Base-by-base conservation (phyloP, 1,140 invertebrate genomes). In the Acromyrmex charruanus region DNA sequence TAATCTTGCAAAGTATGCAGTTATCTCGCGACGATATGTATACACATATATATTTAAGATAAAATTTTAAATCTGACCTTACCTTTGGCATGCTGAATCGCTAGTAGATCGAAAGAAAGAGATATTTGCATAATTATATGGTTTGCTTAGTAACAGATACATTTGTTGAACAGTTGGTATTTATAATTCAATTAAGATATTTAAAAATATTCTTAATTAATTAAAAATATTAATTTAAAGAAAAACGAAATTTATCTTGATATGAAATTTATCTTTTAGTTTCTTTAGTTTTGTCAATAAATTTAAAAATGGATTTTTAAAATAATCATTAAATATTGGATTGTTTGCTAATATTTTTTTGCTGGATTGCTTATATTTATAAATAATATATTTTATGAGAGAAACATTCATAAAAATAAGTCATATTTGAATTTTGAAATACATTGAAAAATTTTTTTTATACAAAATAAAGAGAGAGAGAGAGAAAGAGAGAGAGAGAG, bases 1-100 rank as follows among this genome's bases (percentile, higher is more conserved):
- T 91, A 90, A 88, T 90, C 39, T 88, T 39, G 28, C 39, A 71
- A 51, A 35, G 25, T 53, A 51, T 61, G 16, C 68, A 77, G 3
- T 58, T 39, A 44, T 7, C 31, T 58, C 7, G 16, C 35, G 7
- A 75, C n/a, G 28, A 53, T 35, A 53, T 2, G 18, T 3, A 53
- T 51, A 55, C 16, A 49, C 9, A 16, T 49, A 63, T 1, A 35
- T 18, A 63, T n/a, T 21, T 44, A 61, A 79, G 21, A 14, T 10
- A 39, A n/a, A 77, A 63, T 77, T 65, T 66, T 12, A 77, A 16
- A 79, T 51, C 58, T 66, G 61, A 79, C 21, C 74, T 65, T 79
- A 79, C 18, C 61, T 77, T 85, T 25, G 66, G 68, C 39, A 82
- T 7, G 80, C 51, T 63, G 28, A 55, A 69, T 81, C 21, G 28